Percentiles rank a stretch among this genome's conserved stretches.
Evolutionary conservation across 2,113 vertebrate species (phyloP).

Genomic region (Silurus asotus): DNA sequence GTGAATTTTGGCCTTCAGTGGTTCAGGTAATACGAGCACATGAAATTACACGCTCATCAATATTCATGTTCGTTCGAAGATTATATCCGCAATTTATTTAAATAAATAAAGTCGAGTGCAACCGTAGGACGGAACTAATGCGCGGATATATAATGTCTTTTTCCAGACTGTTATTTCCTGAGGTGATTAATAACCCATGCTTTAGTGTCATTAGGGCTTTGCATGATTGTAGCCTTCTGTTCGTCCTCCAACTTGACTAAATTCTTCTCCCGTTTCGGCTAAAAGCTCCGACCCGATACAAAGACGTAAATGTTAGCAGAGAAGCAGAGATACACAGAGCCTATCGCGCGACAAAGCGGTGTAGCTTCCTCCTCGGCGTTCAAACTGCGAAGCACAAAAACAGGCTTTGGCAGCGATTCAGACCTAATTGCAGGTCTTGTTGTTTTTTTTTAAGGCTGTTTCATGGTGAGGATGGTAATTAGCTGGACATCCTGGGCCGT

Average conservation of each 20-base stretch:
- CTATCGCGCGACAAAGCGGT: constrained; percentile 50
- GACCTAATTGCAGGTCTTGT: constrained; percentile 71
- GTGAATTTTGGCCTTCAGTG: background rate
- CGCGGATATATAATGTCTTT: no score
- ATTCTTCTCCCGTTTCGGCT: no score
- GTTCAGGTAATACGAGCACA: background rate
- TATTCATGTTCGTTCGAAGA: background rate
- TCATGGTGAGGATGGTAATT: constrained; percentile 69
- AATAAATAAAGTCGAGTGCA: background rate
- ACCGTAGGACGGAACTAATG: background rate
- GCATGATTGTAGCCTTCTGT: background rate
- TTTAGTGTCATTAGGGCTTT: constrained; percentile 1
- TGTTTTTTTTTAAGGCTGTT: constrained; percentile 62
- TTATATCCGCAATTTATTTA: background rate
- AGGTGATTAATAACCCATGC: background rate
- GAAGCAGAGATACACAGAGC: constrained; percentile 41
- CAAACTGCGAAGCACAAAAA: constrained; percentile 66
- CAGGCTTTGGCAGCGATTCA: constrained; percentile 62
- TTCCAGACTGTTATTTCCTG: background rate
- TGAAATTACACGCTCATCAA: background rate
- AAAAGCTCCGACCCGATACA: background rate
- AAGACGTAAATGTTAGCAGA: background rate
- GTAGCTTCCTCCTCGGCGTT: constrained; percentile 62
- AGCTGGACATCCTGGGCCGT: constrained; percentile 61
- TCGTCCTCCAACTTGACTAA: background rate